These are phyloP conservation scores for Forbesichthys agassizii DNA, from an alignment of 2,113 vertebrate species.

Conservation along the genomic window DNA sequence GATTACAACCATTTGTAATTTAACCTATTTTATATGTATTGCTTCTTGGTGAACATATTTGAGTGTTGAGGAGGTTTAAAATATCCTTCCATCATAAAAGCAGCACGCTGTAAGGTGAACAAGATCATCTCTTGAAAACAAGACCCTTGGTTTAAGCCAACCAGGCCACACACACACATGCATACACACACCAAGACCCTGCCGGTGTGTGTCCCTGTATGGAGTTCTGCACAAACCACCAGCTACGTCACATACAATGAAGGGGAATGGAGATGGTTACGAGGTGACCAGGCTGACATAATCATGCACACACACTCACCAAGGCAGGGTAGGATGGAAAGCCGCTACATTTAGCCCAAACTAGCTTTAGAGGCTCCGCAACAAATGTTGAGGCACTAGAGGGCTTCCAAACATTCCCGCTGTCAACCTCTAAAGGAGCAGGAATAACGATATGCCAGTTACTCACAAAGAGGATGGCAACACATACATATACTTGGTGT, in stretches of 20 bases:
- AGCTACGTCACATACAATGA: conserved; percentile 67
- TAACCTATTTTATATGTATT: too few relatives aligned
- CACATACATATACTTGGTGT: conserved; percentile 25
- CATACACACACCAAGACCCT: conserved; percentile 29
- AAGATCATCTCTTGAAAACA: too few relatives aligned
- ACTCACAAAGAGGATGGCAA: conserved; percentile 65
- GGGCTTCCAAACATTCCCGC: conserved; percentile 92
- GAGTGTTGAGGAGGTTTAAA: too few relatives aligned
- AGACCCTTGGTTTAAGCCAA: conserved; percentile 21
- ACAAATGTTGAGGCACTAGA: conserved; percentile 86
- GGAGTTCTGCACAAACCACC: conserved; percentile 59
- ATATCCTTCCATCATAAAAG: too few relatives aligned
- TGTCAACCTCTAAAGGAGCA: conserved; percentile 83
- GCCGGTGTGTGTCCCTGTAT: conserved; percentile 37
- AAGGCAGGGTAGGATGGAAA: conserved; percentile 95
- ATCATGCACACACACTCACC: conserved; percentile 82
- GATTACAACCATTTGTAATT: too few relatives aligned
- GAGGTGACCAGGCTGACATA: conserved; percentile 36
- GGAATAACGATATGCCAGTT: conserved; percentile 77
- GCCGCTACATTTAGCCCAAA: conserved; percentile 98
- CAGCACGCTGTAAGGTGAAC: too few relatives aligned
- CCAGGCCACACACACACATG: conserved; percentile 19
- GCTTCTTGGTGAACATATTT: too few relatives aligned
- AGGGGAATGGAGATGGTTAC: conserved; percentile 57
- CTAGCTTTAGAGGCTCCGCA: conserved; percentile 95